Conservation (phyloP, 2,113 vertebrate species). For the Microtus montanus region DNA sequence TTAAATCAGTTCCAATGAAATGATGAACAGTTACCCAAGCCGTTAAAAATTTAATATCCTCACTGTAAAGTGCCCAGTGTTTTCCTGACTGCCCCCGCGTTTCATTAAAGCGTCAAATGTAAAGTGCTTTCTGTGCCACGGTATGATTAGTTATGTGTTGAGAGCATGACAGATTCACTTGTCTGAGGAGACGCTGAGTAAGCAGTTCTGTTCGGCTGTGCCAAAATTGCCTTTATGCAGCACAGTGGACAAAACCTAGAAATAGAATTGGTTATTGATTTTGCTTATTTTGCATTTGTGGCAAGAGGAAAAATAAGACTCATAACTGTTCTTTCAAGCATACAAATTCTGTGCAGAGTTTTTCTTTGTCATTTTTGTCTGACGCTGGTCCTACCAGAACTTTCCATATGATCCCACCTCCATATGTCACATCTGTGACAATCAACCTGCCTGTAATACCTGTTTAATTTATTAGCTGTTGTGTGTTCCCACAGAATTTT, state of each 20-base stretch:
- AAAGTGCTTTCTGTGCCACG: slow-evolving; percentile 63
- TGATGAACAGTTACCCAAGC: slow-evolving; percentile 16
- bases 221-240: slow-evolving; percentile 79
- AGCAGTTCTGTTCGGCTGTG: slow-evolving; percentile 57
- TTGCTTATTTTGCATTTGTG: slow-evolving; percentile 79
- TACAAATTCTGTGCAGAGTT: not conserved
- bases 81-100: slow-evolving; percentile 29
- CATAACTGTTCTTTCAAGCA: slow-evolving; percentile 28
- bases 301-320: slow-evolving; percentile 46
- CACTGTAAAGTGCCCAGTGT: not conserved
- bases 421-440: not conserved
- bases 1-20: slow-evolving; percentile 43
- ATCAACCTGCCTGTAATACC: not conserved
- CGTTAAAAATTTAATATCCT: slow-evolving; percentile 48
- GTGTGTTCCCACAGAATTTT: not conserved
- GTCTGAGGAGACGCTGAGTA: slow-evolving; percentile 79
- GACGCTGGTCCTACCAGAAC: not conserved
- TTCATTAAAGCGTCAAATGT: slow-evolving; percentile 43
- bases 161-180: slow-evolving; percentile 78
- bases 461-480: not conserved
- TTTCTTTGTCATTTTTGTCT: slow-evolving; percentile 25
- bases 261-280: slow-evolving; percentile 84
- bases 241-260: slow-evolving; percentile 78
- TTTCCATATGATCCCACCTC: not conserved
- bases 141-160: slow-evolving; percentile 60